Evolutionary conservation across 2,888 invertebrate species (phyloP), one percentile per base, ranked within the genome.

Genomic region (Tubiluchus corallicola): DNA sequence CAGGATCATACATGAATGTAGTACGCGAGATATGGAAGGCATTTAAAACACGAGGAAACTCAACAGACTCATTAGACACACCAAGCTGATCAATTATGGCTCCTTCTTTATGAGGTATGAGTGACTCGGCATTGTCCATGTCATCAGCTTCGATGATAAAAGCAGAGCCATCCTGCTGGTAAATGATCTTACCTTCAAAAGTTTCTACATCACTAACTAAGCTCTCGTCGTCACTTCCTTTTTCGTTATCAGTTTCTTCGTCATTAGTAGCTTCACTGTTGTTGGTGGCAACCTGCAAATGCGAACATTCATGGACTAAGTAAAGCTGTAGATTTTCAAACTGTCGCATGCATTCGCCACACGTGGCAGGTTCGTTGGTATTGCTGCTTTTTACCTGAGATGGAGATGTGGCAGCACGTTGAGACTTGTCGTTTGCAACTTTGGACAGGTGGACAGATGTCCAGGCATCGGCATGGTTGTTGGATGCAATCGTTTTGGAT

Each of bases 121-220:
- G 76, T 54, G 81, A 79, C 62, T 81, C 81, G 48, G 77, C 56
- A 40, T 53, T 47, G 39, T 61, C 61, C 4, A 60, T 58, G 46
- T 62, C 62, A 37, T 52, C 53, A 13, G 57, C 58, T 63, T 90
- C 90, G 64, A 94, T 88, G 66, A 92, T 90, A 71, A 87, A 90
- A 44, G 92, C 90, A 51, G 88, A 90, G 48, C 92, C 92, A 66
- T 92, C 90, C 38, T 87, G 84, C 68, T 92, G 92, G 74, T 90
- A 92, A 56, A 92, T 90, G 64, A 94, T 90, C 68, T 87, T 90
- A 51, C 92, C 92, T 65, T 88, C 83, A 68, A 92, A 92, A 65
- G 55, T 58, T 29, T 29, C 29, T 9, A 29, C 29, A n/a, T 29
- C 29, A n/a, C 29, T 29, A 9, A 29, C 9, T n/a, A 29, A 9